Percentiles rank a stretch among this genome's conserved stretches.
Conservation (phyloP, 92 coral and sea anemone species). For the Paragorgia papillata region DNA sequence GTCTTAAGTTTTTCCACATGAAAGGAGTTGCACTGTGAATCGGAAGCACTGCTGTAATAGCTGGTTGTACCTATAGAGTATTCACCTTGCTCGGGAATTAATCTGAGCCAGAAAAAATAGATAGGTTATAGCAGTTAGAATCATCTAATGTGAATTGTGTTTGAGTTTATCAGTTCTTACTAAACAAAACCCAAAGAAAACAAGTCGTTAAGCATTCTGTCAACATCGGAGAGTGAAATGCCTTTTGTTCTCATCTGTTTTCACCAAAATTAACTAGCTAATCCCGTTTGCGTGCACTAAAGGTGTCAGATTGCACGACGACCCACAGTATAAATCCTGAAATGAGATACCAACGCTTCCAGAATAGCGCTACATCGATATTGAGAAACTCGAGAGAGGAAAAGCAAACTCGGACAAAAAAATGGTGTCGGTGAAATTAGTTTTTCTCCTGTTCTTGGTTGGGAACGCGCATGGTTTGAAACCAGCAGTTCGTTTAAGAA, state of each 20-base stretch:
- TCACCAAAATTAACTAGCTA: not conserved
- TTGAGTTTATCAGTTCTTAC: not conserved
- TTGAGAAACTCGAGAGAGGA: not conserved
- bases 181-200: conserved; percentile 1
- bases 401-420: not conserved
- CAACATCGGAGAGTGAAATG: conserved; percentile 18
- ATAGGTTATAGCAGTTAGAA: not conserved
- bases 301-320: not conserved
- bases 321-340: not conserved
- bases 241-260: conserved; percentile 31
- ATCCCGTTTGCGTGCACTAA: not conserved
- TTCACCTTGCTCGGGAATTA: not conserved
- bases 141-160: not conserved
- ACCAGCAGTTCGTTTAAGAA: conserved; percentile 82
- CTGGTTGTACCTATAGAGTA: not conserved
- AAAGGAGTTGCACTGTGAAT: not conserved
- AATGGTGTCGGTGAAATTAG: not conserved
- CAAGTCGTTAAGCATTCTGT: conserved; percentile 35
- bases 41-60: not conserved
- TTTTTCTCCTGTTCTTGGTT: not conserved
- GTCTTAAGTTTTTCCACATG: not conserved
- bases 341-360: not conserved
- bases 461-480: conserved; percentile 22
- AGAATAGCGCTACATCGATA: not conserved
- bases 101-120: no score